Percentiles rank a stretch among this genome's conserved stretches.
These are phyloP conservation scores for Neogale vison DNA, from an alignment of 2,113 vertebrate genomes.

Conservation along the genomic window DNA sequence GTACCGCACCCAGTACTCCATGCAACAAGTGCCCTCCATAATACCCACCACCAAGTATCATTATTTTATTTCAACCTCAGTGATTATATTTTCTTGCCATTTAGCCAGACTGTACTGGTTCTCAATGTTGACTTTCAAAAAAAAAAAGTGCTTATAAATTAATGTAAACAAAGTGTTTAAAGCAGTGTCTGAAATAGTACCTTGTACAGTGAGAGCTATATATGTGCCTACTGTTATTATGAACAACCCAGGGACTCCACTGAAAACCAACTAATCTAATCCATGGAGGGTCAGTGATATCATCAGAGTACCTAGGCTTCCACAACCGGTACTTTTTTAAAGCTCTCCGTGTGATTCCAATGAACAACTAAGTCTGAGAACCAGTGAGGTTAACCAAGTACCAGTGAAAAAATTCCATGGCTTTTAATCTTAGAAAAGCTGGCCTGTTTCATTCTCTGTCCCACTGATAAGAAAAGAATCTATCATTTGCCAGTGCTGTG, in stretches of 20 bases:
- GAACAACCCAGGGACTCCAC: not conserved
- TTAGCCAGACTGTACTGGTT: not conserved
- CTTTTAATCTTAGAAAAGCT: constrained; percentile 27
- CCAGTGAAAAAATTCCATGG: constrained; percentile 20
- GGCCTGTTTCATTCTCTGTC: not conserved
- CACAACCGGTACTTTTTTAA: not conserved
- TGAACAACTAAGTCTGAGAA: not conserved
- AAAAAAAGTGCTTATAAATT: not conserved
- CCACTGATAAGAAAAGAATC: not conserved
- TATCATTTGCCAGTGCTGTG: not conserved
- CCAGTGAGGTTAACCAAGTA: not conserved
- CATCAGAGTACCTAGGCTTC: not conserved
- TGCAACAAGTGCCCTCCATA: too few species aligned
- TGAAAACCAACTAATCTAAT: not conserved
- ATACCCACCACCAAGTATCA: not conserved
- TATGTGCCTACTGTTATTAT: not conserved
- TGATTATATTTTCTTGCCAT: not conserved
- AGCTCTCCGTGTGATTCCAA: not conserved
- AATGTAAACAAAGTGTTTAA: not conserved
- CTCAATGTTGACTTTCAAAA: not conserved
- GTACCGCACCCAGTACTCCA: too few species aligned
- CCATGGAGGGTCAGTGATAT: not conserved
- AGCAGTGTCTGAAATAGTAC: not conserved
- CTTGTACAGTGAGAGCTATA: not conserved
- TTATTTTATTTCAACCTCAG: not conserved